Conservation (phyloP, 2,113 vertebrate genomes). For the Lucifuga dentata region DNA sequence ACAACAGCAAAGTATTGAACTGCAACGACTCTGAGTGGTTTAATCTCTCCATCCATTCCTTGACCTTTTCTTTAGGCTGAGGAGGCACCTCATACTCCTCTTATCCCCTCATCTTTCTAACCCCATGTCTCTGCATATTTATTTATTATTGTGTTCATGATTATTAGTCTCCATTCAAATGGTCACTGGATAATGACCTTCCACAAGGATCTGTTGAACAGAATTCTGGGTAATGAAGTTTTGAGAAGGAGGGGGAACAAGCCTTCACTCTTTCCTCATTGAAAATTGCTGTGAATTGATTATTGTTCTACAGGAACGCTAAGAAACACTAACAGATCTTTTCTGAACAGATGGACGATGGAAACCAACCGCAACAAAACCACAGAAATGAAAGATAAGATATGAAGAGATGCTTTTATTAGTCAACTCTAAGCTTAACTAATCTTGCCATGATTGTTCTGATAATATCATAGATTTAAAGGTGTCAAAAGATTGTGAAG, state of each 20-base stretch:
- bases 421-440: constrained; percentile 32
- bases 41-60: constrained; percentile 48
- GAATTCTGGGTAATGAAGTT: constrained; percentile 76
- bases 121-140: constrained; percentile 78
- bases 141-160: constrained; percentile 83
- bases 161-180: constrained; percentile 68
- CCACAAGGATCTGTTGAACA: constrained; percentile 84
- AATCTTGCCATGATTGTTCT: constrained; percentile 51
- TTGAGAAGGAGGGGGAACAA: constrained; percentile 30
- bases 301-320: constrained; percentile 58
- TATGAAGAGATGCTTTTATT: constrained; percentile 27
- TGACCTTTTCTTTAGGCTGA: constrained; percentile 43
- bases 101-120: constrained; percentile 25
- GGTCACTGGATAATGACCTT: constrained; percentile 82
- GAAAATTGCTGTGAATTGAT: constrained; percentile 82
- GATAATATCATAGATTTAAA: constrained; percentile 37
- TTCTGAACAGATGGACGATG: constrained; percentile 44
- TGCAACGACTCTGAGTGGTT: constrained; percentile 2
- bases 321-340: constrained; percentile 35
- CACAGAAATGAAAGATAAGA: constrained; percentile 29
- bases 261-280: constrained; percentile 64
- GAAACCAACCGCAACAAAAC: constrained; percentile 38
- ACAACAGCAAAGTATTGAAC: constrained; percentile 8
- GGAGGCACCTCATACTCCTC: constrained; percentile 31
- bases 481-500: constrained; percentile 66